These are phyloP conservation scores for Archips crataeganus DNA, from an alignment of 2,888 invertebrate genomes.

Conservation along the genomic window DNA sequence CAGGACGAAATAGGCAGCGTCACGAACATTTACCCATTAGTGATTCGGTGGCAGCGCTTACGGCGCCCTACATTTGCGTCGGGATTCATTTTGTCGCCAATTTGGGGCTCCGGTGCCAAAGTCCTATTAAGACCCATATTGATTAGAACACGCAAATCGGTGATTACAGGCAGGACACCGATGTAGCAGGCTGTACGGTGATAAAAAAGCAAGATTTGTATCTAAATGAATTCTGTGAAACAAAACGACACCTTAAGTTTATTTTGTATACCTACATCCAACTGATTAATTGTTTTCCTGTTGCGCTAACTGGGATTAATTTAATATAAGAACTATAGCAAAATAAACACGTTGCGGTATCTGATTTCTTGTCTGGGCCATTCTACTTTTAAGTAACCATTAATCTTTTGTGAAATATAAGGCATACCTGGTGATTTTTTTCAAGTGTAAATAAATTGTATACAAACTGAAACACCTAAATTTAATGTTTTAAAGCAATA, in stretches of 20 bases:
- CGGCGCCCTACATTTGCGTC: constrained; percentile 60
- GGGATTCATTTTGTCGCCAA: constrained; percentile 52
- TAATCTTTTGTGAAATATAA: too few species aligned
- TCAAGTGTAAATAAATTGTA: too few species aligned
- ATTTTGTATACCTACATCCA: neutral
- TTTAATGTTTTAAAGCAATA: too few species aligned
- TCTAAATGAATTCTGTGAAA: neutral
- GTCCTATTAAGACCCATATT: constrained; percentile 44
- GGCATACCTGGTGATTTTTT: too few species aligned
- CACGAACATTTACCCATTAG: constrained; percentile 64
- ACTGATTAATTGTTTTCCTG: neutral
- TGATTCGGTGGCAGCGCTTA: constrained; percentile 58
- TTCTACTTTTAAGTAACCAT: too few species aligned
- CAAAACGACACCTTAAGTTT: neutral
- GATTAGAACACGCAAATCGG: constrained; percentile 45
- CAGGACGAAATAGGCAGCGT: constrained; percentile 65
- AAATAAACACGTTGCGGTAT: neutral
- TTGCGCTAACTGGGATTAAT: neutral
- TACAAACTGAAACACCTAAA: too few species aligned
- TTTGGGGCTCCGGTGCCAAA: constrained; percentile 44
- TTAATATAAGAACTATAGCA: neutral
- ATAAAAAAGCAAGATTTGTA: neutral
- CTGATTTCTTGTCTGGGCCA: neutral
- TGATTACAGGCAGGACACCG: constrained; percentile 33
- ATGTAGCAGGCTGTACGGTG: neutral